Evolutionary conservation across 2,113 vertebrate species (phyloP).

Genomic region (Malurus alboscapulatus): DNA sequence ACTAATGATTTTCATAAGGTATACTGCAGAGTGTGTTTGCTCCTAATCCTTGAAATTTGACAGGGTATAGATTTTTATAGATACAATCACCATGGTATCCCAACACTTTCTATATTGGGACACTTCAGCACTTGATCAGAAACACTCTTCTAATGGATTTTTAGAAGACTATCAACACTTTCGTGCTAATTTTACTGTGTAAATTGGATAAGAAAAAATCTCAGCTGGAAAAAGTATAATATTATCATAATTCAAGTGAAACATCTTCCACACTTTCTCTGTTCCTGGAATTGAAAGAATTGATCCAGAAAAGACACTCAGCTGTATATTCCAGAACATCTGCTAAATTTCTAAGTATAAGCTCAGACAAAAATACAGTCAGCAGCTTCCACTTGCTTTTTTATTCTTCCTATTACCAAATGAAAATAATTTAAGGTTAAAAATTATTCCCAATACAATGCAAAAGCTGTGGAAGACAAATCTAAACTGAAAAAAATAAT

Average conservation of each 20-base stretch:
- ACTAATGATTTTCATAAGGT: not conserved
- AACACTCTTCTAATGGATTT: conserved; percentile 3
- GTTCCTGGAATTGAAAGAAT: not conserved
- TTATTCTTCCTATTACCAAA: not conserved
- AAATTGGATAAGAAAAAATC: not conserved
- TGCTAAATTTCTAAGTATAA: not conserved
- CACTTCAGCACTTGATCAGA: conserved; percentile 1
- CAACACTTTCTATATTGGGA: conserved; percentile 18
- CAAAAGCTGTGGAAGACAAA: not conserved
- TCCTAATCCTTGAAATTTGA: conserved; percentile 19
- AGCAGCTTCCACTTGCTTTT: not conserved
- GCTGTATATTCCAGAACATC: not conserved
- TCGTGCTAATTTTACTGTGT: not conserved
- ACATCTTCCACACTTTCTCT: not conserved
- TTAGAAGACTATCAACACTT: not conserved
- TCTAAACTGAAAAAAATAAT: not conserved
- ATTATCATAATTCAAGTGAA: not conserved
- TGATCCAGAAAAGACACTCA: not conserved
- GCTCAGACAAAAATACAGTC: not conserved
- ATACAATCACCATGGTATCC: conserved; percentile 36
- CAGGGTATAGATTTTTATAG: conserved; percentile 32
- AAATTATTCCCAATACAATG: not conserved
- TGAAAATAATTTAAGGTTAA: not conserved
- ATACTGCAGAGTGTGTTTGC: not conserved
- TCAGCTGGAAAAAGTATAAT: not conserved